Evolutionary conservation across 2,888 invertebrate genomes (phyloP).

Genomic region (Ecliptopera silaceata): DNA sequence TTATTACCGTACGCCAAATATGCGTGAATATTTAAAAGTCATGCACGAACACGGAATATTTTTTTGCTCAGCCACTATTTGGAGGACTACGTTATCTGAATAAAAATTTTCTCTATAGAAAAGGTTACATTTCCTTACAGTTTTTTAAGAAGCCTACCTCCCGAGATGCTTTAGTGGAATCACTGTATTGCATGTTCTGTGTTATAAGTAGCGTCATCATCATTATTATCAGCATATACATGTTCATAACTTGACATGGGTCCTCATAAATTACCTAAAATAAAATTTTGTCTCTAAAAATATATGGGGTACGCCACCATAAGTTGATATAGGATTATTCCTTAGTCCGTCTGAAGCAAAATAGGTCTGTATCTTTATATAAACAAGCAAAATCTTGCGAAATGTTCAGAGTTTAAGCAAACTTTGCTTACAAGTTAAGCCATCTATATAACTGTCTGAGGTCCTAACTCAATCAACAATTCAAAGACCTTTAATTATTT

Average conservation of each 20-base stretch:
- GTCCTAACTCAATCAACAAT: conserved; percentile 22
- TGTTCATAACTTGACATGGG: no score
- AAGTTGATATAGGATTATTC: no score
- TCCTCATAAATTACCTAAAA: no score
- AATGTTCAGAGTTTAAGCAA: conserved; percentile 38
- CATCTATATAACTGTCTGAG: conserved; percentile 16
- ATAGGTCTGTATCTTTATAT: no score
- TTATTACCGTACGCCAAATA: conserved; percentile 43
- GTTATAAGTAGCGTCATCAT: conserved; percentile 66
- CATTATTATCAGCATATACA: no score
- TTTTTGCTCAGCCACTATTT: conserved; percentile 65
- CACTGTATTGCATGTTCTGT: conserved; percentile 68
- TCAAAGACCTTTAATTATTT: conserved; percentile 24
- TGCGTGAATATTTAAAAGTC: conserved; percentile 28
- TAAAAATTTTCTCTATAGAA: conserved; percentile 57
- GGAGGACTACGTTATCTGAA: conserved; percentile 58
- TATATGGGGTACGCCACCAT: no score
- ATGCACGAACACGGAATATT: conserved; percentile 49
- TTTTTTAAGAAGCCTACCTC: conserved; percentile 49
- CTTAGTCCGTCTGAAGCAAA: no score
- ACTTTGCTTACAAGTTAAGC: conserved; percentile 24
- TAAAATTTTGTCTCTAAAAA: no score
- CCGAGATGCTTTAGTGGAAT: conserved; percentile 72
- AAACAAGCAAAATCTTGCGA: no score
- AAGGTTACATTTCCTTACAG: conserved; percentile 47